Percentiles rank a stretch among this genome's conserved stretches.
phyloP scores from a whole-genome alignment of 2,113 vertebrate genomes.

The Drymodes brunneopygia region DNA sequence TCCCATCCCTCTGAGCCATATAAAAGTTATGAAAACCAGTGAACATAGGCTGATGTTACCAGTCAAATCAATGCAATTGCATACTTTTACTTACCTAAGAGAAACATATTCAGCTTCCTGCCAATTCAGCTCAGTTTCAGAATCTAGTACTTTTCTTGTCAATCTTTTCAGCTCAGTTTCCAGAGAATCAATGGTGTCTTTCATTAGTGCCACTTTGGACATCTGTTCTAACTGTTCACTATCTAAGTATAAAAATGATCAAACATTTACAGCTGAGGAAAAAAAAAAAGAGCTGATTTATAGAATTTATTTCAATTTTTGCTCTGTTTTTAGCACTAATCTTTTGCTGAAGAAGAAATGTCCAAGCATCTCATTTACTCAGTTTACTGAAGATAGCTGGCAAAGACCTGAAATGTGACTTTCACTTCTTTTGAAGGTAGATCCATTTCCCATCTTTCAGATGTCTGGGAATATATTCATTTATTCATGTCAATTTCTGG shows the following conservation, averaged over 20 bases:
- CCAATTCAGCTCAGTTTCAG: constrained; percentile 71
- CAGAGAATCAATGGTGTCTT: constrained; percentile 70
- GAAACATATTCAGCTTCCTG: constrained; percentile 73
- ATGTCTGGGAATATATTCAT: not conserved
- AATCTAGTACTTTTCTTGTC: constrained; percentile 66
- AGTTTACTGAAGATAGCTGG: not conserved
- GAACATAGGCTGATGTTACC: not conserved
- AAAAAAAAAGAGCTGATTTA: not conserved
- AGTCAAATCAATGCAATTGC: not conserved
- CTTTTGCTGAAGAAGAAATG: not conserved
- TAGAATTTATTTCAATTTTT: not conserved
- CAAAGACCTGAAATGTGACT: not conserved
- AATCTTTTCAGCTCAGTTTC: constrained; percentile 77
- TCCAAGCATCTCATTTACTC: not conserved
- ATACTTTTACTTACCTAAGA: constrained; percentile 70
- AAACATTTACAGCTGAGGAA: not conserved
- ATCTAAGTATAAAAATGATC: constrained; percentile 72
- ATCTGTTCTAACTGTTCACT: constrained; percentile 75
- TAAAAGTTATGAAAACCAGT: not conserved
- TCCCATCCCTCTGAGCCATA: not conserved
- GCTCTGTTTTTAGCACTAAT: not conserved
- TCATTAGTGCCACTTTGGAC: constrained; percentile 71
- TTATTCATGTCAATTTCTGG: not conserved
- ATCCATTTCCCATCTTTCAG: not conserved
- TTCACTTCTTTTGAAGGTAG: not conserved